Evolutionary conservation across 2,113 vertebrate genomes (phyloP), one percentile per base, ranked within the genome.

Genomic region (Chaenogobius annularis): DNA sequence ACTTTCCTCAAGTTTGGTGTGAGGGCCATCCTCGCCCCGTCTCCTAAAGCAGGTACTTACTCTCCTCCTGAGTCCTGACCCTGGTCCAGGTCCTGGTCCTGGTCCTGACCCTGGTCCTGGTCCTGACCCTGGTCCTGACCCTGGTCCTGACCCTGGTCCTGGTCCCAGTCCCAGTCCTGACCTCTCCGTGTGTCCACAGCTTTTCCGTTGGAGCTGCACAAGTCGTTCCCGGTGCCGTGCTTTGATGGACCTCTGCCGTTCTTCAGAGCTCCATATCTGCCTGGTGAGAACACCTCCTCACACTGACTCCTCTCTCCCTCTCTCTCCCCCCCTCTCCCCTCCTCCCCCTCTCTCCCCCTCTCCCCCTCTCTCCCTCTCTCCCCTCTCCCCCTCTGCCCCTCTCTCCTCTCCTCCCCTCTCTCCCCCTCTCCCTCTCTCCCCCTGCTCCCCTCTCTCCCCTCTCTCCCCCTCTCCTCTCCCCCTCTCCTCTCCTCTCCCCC

Each of bases 1-100:
- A 94, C 93, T 72, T 97, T 95, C 80, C 94, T 99, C 8, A 99
- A 99, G 92, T 99, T 99, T 73, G 98, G 98, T 65, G 95, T 99
- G 74, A 97, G 95, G 78, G 96, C 98, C 84, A 99, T 99, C 75
- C 95, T 99, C 26, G 95, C 98, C 17, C 96, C 96, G 0, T 82
- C 95, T 12, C 94, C 97, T 73, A 96, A 95, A 81, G 87, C 91
- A 37, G 94, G 98, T 99, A 87, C 95, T 94, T 87, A 1, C 5
- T 0, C 5, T 6, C 0, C 1, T 17, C 12, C 20, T 9, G 26
- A 0, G 2, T 7, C 8, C 37, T 40, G 37, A 3, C 37, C 37
- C 37, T 31, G 37, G 3, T 7, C 37, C 37, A 3, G 37, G 37
- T 40, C 37, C 37, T 40, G 37, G 37, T 40, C 37, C 37, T 40